phyloP scores from a whole-genome alignment of 2,888 invertebrate species.

The Synanthedon andrenaeformis region DNA sequence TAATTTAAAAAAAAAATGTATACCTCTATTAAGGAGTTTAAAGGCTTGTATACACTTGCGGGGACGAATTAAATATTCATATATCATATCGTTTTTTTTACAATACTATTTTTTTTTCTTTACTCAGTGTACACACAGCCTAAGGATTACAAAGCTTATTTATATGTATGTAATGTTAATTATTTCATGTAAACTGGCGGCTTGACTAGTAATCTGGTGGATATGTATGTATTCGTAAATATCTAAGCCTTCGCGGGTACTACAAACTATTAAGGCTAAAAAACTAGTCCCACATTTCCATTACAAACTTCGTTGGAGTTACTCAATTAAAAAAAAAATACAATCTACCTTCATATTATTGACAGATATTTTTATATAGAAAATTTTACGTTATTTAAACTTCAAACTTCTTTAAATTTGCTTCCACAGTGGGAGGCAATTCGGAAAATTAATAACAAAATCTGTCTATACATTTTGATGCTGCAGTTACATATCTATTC shows the following conservation, averaged over 20 bases:
- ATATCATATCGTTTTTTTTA: constrained; percentile 3
- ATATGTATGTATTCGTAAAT: constrained; percentile 43
- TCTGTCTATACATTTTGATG: too few relatives aligned
- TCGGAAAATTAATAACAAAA: too few relatives aligned
- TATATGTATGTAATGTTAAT: not conserved
- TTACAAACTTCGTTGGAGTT: constrained; percentile 5
- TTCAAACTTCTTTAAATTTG: too few relatives aligned
- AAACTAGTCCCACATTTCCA: constrained; percentile 21
- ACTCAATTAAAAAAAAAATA: too few relatives aligned
- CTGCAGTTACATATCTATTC: too few relatives aligned
- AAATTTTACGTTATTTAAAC: too few relatives aligned
- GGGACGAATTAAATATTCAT: constrained; percentile 7
- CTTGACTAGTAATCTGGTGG: constrained; percentile 44
- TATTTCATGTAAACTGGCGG: constrained; percentile 1
- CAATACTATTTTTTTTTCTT: not conserved
- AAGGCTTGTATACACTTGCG: constrained; percentile 15
- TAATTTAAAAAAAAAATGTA: too few relatives aligned
- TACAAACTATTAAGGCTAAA: constrained; percentile 27
- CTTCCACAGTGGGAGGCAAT: too few relatives aligned
- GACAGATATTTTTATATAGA: too few relatives aligned
- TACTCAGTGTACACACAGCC: constrained; percentile 7
- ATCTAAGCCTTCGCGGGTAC: constrained; percentile 22
- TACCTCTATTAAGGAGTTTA: constrained; percentile 5
- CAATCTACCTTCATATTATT: too few relatives aligned
- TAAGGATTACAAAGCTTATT: constrained; percentile 6